Conservation (phyloP, 2,113 vertebrate genomes). For the Trematomus loennbergii region DNA sequence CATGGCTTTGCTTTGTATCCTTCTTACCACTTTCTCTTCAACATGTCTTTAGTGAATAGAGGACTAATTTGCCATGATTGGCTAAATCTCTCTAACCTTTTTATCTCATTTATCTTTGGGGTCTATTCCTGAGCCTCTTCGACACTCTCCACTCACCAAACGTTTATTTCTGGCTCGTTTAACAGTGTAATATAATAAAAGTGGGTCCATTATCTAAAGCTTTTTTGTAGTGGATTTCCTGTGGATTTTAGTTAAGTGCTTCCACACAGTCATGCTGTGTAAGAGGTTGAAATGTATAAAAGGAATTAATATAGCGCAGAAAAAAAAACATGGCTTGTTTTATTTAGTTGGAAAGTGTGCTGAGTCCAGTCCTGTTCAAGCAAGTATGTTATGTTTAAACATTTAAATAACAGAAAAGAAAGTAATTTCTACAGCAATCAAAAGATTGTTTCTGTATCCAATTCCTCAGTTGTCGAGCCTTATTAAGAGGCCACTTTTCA, state of each 20-base stretch:
- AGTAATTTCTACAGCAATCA: too few relatives aligned
- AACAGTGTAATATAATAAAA: conserved; percentile 6
- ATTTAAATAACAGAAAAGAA: not conserved
- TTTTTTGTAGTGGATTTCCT: not conserved
- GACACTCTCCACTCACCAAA: not conserved
- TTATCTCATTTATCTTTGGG: not conserved
- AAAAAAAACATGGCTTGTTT: not conserved
- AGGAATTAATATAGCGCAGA: not conserved
- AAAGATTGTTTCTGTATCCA: not conserved
- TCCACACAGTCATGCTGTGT: not conserved
- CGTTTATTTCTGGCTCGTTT: conserved; percentile 25
- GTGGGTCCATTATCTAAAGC: conserved; percentile 4
- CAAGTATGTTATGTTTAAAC: not conserved
- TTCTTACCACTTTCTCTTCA: not conserved
- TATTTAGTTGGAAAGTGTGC: not conserved
- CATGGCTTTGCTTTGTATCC: not conserved
- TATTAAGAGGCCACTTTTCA: too few relatives aligned
- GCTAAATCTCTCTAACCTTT: not conserved
- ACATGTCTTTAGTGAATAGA: not conserved
- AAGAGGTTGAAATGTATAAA: not conserved
- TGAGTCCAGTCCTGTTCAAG: not conserved
- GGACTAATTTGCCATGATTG: not conserved
- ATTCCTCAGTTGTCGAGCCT: not conserved
- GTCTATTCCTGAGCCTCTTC: not conserved
- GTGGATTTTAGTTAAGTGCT: not conserved